These are phyloP conservation scores for Entomyzon cyanotis DNA, from an alignment of 2,113 vertebrate species.

Conservation along the genomic window DNA sequence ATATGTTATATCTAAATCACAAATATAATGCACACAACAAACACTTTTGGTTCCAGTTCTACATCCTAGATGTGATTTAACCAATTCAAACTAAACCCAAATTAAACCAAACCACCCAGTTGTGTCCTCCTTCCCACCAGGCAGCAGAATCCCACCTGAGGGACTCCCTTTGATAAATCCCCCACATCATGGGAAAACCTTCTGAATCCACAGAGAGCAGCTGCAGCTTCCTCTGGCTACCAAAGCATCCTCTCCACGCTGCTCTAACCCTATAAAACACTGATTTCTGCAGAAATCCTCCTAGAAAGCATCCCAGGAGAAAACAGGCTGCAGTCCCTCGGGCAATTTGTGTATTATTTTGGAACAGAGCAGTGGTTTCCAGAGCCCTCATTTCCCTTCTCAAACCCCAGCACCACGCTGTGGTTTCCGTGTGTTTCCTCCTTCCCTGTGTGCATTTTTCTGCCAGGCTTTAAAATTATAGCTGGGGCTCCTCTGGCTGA, in stretches of 20 bases:
- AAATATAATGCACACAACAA: background rate
- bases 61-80: background rate
- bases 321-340: background rate
- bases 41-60: background rate
- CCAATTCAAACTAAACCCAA: background rate
- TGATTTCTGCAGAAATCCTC: background rate
- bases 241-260: rapidly evolving
- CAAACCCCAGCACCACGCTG: background rate
- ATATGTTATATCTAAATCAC: background rate
- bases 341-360: background rate
- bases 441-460: background rate
- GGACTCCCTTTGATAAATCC: background rate
- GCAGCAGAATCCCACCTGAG: background rate
- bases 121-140: background rate
- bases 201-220: background rate
- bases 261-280: background rate
- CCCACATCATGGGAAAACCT: background rate
- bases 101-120: background rate
- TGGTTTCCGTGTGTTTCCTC: background rate
- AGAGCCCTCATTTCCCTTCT: background rate
- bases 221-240: background rate
- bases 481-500: background rate
- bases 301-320: background rate
- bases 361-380: background rate
- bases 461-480: background rate